Evolutionary conservation across 2,888 invertebrate species (phyloP).

Genomic region (Heterodera filipjevi): DNA sequence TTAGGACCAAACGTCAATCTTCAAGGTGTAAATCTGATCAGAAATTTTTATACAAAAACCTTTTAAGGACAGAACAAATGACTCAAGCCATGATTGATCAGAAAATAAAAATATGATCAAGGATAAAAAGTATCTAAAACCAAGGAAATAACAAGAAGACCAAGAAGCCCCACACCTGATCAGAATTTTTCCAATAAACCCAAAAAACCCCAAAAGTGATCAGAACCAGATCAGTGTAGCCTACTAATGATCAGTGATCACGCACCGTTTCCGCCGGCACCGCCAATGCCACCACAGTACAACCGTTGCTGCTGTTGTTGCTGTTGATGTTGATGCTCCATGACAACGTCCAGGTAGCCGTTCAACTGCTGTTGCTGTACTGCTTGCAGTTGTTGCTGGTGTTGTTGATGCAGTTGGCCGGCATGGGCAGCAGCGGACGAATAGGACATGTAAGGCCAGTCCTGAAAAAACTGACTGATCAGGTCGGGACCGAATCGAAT

Average conservation of each 20-base stretch:
- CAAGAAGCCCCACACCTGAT: too few species aligned
- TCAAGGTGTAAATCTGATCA: too few species aligned
- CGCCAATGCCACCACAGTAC: constrained; percentile 13
- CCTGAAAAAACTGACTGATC: neutral
- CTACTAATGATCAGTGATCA: neutral
- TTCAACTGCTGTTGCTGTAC: constrained; percentile 27
- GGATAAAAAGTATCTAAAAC: too few species aligned
- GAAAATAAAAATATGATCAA: too few species aligned
- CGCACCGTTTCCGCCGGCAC: constrained; percentile 23
- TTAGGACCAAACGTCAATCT: too few species aligned
- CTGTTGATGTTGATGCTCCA: neutral
- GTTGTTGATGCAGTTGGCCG: constrained; percentile 34
- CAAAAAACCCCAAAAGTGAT: neutral
- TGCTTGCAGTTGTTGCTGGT: constrained; percentile 37
- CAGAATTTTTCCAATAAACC: too few species aligned
- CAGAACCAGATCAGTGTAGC: too few species aligned
- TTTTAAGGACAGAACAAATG: too few species aligned
- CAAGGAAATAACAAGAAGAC: too few species aligned
- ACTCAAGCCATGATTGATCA: too few species aligned
- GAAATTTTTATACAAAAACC: too few species aligned
- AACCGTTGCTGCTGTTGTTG: constrained; percentile 18
- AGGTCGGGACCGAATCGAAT: neutral
- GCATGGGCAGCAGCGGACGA: constrained; percentile 7
- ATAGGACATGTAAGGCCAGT: constrained; percentile 28
- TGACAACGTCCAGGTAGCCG: constrained; percentile 18